phyloP scores from a whole-genome alignment of 2,888 invertebrate genomes.

The Coelogynopora nodosa region DNA sequence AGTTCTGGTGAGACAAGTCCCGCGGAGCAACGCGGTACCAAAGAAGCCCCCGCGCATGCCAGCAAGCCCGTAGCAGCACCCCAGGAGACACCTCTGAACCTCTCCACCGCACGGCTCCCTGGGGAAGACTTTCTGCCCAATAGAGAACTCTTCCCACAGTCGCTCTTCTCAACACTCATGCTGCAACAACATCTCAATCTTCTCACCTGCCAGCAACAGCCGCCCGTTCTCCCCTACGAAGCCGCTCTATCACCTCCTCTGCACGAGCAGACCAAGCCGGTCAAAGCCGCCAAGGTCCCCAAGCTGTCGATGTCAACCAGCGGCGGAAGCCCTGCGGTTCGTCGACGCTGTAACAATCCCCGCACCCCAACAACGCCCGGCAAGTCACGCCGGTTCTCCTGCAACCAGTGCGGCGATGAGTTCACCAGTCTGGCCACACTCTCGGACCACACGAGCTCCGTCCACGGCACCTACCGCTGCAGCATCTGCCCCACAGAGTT shows the following conservation, averaged over 20 bases:
- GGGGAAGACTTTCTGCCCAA: background rate
- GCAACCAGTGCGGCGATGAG: slow-evolving; percentile 43
- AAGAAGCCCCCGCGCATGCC: background rate
- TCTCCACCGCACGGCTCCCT: background rate
- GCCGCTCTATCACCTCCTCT: background rate
- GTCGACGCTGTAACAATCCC: background rate
- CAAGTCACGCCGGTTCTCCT: slow-evolving; percentile 39
- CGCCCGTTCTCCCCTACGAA: background rate
- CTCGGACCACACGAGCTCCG: slow-evolving; percentile 37
- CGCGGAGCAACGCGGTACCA: background rate
- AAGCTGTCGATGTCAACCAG: background rate
- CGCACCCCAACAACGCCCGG: slow-evolving; percentile 18
- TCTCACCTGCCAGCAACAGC: background rate
- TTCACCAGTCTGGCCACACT: slow-evolving; percentile 40
- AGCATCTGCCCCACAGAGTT: slow-evolving; percentile 41
- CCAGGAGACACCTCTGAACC: background rate
- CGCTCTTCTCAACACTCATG: background rate
- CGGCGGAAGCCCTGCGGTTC: background rate
- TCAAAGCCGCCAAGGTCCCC: background rate
- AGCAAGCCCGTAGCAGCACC: background rate
- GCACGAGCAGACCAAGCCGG: background rate
- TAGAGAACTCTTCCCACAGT: background rate
- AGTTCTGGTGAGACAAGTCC: background rate
- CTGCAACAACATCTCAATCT: background rate
- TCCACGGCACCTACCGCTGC: slow-evolving; percentile 44